Evolutionary conservation across 2,113 vertebrate species (phyloP).

Genomic region (Vireo altiloquus): DNA sequence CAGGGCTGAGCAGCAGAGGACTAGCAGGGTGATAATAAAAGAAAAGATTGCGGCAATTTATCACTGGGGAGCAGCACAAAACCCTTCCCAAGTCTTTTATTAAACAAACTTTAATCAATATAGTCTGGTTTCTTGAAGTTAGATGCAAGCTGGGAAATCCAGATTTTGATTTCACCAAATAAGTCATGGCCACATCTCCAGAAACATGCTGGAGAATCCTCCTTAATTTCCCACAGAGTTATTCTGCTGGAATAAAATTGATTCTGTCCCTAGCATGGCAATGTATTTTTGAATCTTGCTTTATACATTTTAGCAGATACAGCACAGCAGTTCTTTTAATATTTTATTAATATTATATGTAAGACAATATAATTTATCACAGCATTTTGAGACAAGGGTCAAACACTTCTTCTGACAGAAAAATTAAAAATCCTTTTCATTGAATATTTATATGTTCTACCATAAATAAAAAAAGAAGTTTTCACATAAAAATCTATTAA

Average conservation of each 20-base stretch:
- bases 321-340: not conserved
- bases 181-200: not conserved
- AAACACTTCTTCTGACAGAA: not conserved
- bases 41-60: constrained; percentile 28
- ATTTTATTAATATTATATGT: not conserved
- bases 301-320: not conserved
- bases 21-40: constrained; percentile 51
- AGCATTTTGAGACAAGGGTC: not conserved
- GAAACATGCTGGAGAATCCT: not conserved
- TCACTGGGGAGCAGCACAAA: not conserved
- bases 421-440: not conserved
- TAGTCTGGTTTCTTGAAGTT: not conserved
- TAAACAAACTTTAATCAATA: not conserved
- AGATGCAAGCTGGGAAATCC: accelerated
- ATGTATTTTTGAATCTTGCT: not conserved
- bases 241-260: not conserved
- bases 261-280: not conserved
- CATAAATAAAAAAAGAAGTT: not conserved
- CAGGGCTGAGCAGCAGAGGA: not conserved
- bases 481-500: not conserved
- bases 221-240: not conserved
- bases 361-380: not conserved
- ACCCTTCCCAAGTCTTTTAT: not conserved
- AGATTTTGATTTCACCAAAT: not conserved
- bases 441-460: not conserved